These are phyloP conservation scores for Oncorhynchus gorbuscha DNA, from an alignment of 2,113 vertebrate genomes.

Conservation along the genomic window DNA sequence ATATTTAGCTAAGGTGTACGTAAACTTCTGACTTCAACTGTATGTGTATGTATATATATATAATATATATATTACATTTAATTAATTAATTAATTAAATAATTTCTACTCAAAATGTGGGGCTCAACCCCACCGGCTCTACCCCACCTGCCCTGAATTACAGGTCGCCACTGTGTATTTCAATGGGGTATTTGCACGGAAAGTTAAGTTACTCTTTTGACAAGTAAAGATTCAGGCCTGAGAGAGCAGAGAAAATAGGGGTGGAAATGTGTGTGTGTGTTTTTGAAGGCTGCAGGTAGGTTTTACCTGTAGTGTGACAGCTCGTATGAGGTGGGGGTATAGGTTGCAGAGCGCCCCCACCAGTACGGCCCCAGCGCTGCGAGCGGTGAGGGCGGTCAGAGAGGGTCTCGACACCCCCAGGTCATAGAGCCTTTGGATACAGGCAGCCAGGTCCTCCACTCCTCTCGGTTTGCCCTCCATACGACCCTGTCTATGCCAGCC, in stretches of 20 bases:
- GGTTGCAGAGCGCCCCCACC: constrained; percentile 88
- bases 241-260: neutral
- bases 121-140: no score
- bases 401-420: constrained; percentile 82
- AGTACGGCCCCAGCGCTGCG: constrained; percentile 91
- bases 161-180: no score
- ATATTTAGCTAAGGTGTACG: no score
- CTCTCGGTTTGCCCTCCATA: constrained; percentile 80
- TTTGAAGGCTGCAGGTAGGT: neutral
- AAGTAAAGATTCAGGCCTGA: neutral
- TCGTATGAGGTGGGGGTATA: constrained; percentile 77
- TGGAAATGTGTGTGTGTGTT: neutral
- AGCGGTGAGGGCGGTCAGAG: constrained; percentile 77
- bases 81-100: no score
- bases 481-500: constrained; percentile 85
- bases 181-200: no score
- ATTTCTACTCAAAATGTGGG: no score
- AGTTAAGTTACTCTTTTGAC: no score
- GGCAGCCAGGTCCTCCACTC: constrained; percentile 85
- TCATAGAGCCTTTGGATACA: constrained; percentile 82
- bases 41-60: no score
- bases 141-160: no score
- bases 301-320: constrained; percentile 85
- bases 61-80: no score
- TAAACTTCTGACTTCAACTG: no score